Evolutionary conservation across 1,140 invertebrate genomes (phyloP).

Genomic region (Globodera ellingtonae): DNA sequence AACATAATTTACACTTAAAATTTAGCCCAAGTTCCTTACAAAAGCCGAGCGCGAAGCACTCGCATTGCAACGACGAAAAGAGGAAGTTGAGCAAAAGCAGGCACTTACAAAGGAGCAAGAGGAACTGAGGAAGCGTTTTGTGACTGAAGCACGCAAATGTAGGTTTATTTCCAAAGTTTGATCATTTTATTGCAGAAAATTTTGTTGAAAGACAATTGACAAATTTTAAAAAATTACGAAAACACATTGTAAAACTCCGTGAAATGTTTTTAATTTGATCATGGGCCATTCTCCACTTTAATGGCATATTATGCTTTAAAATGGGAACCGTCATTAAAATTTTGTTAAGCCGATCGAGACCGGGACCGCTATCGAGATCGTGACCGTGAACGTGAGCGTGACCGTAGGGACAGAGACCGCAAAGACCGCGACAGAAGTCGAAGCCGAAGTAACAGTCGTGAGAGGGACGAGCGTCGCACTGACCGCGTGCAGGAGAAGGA

Average conservation of each 20-base stretch:
- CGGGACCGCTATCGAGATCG: not conserved
- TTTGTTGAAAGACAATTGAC: too few species aligned
- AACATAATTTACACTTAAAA: not conserved
- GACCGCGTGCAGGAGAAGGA: slow-evolving; percentile 38
- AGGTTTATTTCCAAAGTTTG: not conserved
- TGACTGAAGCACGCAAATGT: slow-evolving; percentile 72
- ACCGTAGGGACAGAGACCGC: slow-evolving; percentile 26
- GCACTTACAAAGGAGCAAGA: slow-evolving; percentile 75
- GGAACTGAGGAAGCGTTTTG: slow-evolving; percentile 72
- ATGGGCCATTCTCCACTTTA: too few species aligned
- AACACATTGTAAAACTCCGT: too few species aligned
- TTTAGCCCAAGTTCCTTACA: slow-evolving; percentile 86
- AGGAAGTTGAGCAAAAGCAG: slow-evolving; percentile 76
- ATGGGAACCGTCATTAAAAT: not conserved
- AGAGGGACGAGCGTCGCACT: slow-evolving; percentile 45
- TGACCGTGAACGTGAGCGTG: slow-evolving; percentile 17
- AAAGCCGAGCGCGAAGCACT: slow-evolving; percentile 89
- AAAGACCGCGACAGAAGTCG: slow-evolving; percentile 38
- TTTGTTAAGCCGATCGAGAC: slow-evolving; percentile 29
- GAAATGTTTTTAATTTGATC: too few species aligned
- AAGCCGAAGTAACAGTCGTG: slow-evolving; percentile 53
- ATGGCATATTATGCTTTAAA: too few species aligned
- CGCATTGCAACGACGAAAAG: slow-evolving; percentile 83
- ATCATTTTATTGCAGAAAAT: too few species aligned
- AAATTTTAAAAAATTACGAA: too few species aligned